Conservation (phyloP, 1,140 invertebrate species). For the Samia ricini region DNA sequence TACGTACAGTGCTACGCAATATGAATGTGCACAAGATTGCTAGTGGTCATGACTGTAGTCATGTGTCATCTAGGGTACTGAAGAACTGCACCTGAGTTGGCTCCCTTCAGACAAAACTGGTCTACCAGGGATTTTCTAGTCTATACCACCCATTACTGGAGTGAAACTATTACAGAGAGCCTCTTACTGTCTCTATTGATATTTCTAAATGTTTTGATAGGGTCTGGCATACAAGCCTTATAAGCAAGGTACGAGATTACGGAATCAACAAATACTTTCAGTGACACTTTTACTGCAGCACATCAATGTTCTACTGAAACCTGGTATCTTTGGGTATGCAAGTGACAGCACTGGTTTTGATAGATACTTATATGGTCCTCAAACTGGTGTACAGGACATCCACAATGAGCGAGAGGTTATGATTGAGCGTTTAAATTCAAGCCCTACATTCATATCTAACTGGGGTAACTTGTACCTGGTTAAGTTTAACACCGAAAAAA, state of each 20-base stretch:
- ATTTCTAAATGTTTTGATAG: no score
- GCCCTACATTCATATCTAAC: background rate
- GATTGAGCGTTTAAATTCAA: background rate
- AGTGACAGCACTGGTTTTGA: background rate
- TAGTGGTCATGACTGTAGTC: no score
- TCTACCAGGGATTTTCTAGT: no score
- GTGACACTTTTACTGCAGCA: background rate
- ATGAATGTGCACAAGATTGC: no score
- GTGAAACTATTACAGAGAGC: no score
- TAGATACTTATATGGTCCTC: background rate
- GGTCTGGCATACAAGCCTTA: no score
- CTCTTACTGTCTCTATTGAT: no score
- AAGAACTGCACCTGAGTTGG: no score
- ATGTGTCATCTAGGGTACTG: no score
- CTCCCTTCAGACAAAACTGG: no score
- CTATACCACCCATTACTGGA: no score
- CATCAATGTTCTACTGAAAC: background rate
- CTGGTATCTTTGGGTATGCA: background rate
- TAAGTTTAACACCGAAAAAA: background rate
- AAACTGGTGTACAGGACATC: background rate
- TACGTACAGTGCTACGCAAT: no score
- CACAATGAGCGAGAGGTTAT: background rate
- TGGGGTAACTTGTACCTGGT: background rate
- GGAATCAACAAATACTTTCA: background rate
- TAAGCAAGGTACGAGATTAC: background rate